Conservation (phyloP, 2,113 vertebrate genomes). For the Calyptommatus sinebrachiatus region DNA sequence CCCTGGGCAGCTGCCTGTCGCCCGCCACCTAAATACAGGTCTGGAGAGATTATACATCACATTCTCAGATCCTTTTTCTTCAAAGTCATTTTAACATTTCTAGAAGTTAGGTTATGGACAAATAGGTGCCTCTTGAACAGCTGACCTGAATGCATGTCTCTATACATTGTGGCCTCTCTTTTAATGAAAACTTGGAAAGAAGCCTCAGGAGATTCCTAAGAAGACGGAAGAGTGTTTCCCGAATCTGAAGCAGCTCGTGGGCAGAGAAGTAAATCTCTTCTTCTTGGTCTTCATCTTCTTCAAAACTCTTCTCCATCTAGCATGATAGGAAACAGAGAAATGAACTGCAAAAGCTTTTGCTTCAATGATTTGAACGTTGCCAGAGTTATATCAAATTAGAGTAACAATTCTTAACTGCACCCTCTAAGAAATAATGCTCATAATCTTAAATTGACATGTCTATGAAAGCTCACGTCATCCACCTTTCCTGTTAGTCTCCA, state of each 20-base stretch:
- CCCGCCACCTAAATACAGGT: too few relatives aligned
- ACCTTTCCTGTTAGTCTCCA: too few relatives aligned
- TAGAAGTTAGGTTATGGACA: too few relatives aligned
- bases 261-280: conserved; percentile 76
- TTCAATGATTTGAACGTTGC: too few relatives aligned
- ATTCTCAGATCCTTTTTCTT: neutral
- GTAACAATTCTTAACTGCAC: neutral
- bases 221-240: conserved; percentile 75
- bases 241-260: conserved; percentile 76
- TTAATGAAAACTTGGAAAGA: conserved; percentile 81
- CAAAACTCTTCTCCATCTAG: conserved; percentile 73
- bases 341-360: neutral
- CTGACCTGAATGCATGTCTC: conserved; percentile 80
- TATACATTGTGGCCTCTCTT: conserved; percentile 79
- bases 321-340: conserved; percentile 21
- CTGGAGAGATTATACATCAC: neutral
- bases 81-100: neutral
- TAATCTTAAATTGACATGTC: too few relatives aligned
- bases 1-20: too few relatives aligned
- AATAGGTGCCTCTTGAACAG: neutral
- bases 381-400: too few relatives aligned
- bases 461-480: too few relatives aligned
- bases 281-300: conserved; percentile 70
- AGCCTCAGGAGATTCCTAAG: conserved; percentile 83
- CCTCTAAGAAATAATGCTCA: too few relatives aligned